A percentile compares a stretch with the other conserved stretches of the same genome.
Conservation (phyloP, 2,888 invertebrate species). For the Heteropelma amictum region DNA sequence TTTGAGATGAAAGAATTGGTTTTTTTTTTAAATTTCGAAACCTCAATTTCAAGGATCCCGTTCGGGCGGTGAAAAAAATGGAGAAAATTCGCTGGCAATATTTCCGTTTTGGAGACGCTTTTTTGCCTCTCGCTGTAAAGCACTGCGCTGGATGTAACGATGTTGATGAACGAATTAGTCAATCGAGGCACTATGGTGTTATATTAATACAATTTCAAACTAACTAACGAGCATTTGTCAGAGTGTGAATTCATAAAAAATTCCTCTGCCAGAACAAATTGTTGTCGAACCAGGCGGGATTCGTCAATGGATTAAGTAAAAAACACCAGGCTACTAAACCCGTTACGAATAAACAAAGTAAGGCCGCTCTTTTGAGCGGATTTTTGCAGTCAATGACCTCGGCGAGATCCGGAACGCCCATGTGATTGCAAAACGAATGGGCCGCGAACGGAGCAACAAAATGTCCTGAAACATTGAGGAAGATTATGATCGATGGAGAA, state of each 20-base stretch:
- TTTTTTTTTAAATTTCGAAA: too few relatives aligned
- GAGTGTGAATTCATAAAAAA: slow-evolving; percentile 43
- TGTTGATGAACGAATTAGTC: slow-evolving; percentile 15
- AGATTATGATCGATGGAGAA: background rate
- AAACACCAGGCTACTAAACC: slow-evolving; percentile 90
- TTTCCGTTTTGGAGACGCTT: too few relatives aligned
- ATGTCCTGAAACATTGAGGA: slow-evolving; percentile 83
- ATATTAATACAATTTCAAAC: slow-evolving; percentile 42
- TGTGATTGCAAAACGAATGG: slow-evolving; percentile 97
- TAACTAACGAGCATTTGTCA: background rate
- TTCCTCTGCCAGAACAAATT: slow-evolving; percentile 80
- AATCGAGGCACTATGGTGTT: slow-evolving; percentile 57
- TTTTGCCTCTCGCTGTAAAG: too few relatives aligned
- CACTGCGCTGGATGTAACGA: slow-evolving; percentile 7
- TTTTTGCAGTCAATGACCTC: slow-evolving; percentile 83
- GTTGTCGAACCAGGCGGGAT: slow-evolving; percentile 83
- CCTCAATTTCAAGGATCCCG: too few relatives aligned
- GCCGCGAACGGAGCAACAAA: slow-evolving; percentile 92
- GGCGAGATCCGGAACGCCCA: slow-evolving; percentile 95
- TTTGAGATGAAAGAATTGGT: too few relatives aligned
- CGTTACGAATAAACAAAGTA: slow-evolving; percentile 84
- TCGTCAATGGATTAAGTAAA: slow-evolving; percentile 87
- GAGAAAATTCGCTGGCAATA: too few relatives aligned
- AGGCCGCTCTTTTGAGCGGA: slow-evolving; percentile 81
- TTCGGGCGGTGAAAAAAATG: too few relatives aligned